Percentiles rank a stretch among this genome's conserved stretches.
Conservation (phyloP, 2,797 vertebrate genomes). For the Peromyscus melanophrys region DNA sequence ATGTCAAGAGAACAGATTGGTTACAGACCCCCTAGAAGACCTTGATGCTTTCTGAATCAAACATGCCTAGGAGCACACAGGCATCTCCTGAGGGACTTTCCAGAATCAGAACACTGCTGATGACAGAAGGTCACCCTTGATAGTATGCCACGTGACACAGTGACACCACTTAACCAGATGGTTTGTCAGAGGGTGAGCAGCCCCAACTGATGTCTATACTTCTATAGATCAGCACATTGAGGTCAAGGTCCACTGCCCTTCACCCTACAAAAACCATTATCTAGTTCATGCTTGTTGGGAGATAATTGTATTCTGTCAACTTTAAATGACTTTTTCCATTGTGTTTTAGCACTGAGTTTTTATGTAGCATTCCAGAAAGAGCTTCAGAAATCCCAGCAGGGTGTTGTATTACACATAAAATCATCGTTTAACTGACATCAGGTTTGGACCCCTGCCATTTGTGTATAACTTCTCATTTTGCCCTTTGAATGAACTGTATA, state of each 20-base stretch:
- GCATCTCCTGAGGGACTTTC: slow-evolving; percentile 32
- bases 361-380: slow-evolving; percentile 73
- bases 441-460: slow-evolving; percentile 78
- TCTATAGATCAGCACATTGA: slow-evolving; percentile 56
- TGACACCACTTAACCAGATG: slow-evolving; percentile 34
- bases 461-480: slow-evolving; percentile 76
- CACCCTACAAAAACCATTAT: slow-evolving; percentile 55
- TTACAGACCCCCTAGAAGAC: slow-evolving; percentile 58
- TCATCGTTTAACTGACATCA: slow-evolving; percentile 74
- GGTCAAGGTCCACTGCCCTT: slow-evolving; percentile 68
- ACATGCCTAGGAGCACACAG: background rate
- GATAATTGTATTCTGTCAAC: slow-evolving; percentile 58
- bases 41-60: slow-evolving; percentile 43
- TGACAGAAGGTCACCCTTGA: slow-evolving; percentile 27
- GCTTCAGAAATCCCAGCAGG: slow-evolving; percentile 66
- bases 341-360: slow-evolving; percentile 65
- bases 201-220: slow-evolving; percentile 11
- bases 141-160: slow-evolving; percentile 41
- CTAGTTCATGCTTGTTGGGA: slow-evolving; percentile 8
- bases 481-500: slow-evolving; percentile 82
- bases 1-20: slow-evolving; percentile 43
- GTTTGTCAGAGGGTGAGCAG: background rate
- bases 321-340: slow-evolving; percentile 69
- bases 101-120: slow-evolving; percentile 39
- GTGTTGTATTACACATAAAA: slow-evolving; percentile 78